Conservation (phyloP, 2,797 vertebrate genomes). For the Coregonus sp. region DNA sequence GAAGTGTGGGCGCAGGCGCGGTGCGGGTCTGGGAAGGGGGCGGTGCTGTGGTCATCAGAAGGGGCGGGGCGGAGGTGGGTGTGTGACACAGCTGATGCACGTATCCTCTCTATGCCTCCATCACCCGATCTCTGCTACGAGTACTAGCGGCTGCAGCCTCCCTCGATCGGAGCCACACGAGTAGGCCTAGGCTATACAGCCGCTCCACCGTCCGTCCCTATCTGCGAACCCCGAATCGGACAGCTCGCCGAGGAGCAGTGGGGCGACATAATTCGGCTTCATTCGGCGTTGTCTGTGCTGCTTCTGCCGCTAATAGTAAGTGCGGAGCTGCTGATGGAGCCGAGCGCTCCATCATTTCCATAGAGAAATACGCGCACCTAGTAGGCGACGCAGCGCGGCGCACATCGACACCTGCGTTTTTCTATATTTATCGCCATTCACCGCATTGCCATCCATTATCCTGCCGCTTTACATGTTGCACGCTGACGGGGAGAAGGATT, state of each 20-base stretch:
- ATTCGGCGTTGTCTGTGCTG: constrained; percentile 22
- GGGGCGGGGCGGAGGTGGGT: constrained; percentile 59
- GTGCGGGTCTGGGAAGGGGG: constrained; percentile 29
- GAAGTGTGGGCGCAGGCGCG: constrained; percentile 20
- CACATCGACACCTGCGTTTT: constrained; percentile 31
- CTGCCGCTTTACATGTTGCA: constrained; percentile 21
- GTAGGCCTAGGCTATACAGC: constrained; percentile 23
- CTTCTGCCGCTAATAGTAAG: constrained; percentile 44
- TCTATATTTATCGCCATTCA: constrained; percentile 13
- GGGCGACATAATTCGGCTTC: constrained; percentile 16
- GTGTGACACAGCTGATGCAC: constrained; percentile 64
- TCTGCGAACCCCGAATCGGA: constrained; percentile 24
- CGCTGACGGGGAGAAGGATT: constrained; percentile 9
- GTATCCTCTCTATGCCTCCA: constrained; percentile 33
- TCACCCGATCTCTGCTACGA: constrained; percentile 37
- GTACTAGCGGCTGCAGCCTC: constrained; percentile 35
- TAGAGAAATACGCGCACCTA: constrained; percentile 30
- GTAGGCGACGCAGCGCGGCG: constrained; percentile 6
- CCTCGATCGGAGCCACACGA: constrained; percentile 15
- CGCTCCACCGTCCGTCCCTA: constrained; percentile 15
- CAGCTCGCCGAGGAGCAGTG: constrained; percentile 5
- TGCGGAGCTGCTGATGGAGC: constrained; percentile 24
- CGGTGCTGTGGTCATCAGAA: constrained; percentile 31
- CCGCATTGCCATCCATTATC: constrained; percentile 19
- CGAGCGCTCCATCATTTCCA: constrained; percentile 11